Evolutionary conservation across 2,797 vertebrate genomes (phyloP).

Genomic region (Merluccius polli): DNA sequence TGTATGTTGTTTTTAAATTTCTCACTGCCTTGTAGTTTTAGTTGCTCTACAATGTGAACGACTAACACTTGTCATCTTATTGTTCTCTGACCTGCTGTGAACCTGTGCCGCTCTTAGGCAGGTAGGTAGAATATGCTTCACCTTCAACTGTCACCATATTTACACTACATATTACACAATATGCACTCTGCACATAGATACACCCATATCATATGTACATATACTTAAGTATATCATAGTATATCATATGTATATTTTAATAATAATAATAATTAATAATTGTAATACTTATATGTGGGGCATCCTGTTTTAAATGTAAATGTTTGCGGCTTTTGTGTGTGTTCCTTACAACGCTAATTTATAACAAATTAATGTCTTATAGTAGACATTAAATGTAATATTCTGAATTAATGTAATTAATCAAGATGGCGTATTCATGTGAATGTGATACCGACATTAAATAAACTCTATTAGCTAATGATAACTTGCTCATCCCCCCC

Average conservation of each 20-base stretch:
- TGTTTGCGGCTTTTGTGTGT: background rate
- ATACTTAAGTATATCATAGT: no score
- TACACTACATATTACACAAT: background rate
- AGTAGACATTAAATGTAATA: background rate
- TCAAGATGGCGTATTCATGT: background rate
- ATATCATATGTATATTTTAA: no score
- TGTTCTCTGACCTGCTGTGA: constrained; percentile 1
- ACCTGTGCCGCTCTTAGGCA: background rate
- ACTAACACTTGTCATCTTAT: background rate
- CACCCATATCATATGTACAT: no score
- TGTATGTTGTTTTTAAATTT: background rate
- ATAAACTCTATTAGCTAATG: no score
- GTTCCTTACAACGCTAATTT: background rate
- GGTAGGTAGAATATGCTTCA: background rate
- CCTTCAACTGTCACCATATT: background rate
- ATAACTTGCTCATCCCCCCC: background rate
- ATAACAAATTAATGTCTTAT: background rate
- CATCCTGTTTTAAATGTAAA: background rate
- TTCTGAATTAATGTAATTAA: background rate
- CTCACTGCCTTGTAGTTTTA: no score
- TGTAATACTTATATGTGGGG: no score
- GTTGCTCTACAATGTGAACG: no score
- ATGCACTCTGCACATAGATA: background rate
- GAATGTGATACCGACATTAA: no score
- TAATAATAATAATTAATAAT: no score